These are phyloP conservation scores for Nothocercus nigrocapillus DNA, from an alignment of 2,113 vertebrate genomes.

Conservation along the genomic window DNA sequence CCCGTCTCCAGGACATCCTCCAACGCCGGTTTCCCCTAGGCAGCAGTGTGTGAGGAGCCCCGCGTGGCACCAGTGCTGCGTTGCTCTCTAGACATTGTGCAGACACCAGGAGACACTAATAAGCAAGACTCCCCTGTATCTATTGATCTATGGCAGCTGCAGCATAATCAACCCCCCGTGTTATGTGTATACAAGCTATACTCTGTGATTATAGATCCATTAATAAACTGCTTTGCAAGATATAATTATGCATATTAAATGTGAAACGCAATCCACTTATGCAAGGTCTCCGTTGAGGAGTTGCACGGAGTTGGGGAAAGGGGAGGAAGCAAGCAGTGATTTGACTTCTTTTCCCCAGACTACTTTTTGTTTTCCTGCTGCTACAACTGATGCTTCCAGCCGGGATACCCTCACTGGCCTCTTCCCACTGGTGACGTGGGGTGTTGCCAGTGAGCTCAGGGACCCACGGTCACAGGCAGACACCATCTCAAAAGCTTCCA, in stretches of 20 bases:
- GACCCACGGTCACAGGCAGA: neutral
- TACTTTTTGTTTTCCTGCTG: neutral
- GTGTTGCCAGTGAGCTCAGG: neutral
- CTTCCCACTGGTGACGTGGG: neutral
- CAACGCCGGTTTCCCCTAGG: neutral
- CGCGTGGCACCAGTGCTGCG: neutral
- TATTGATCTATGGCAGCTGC: conserved; percentile 55
- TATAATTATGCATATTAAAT: conserved; percentile 47
- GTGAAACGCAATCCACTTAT: conserved; percentile 8
- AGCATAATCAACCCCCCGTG: conserved; percentile 29
- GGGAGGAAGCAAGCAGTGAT: neutral
- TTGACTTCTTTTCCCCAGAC: neutral
- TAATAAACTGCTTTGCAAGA: conserved; percentile 54
- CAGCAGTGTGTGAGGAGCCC: neutral
- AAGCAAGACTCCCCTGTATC: conserved; percentile 10
- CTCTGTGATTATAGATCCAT: conserved; percentile 52
- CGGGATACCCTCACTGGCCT: neutral
- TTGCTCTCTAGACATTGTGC: neutral
- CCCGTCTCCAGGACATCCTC: neutral
- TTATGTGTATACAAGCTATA: conserved; percentile 32
- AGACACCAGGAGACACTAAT: neutral
- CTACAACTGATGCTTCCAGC: neutral
- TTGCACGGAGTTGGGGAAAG: neutral
- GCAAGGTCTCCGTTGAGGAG: neutral
- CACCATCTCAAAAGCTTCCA: neutral